A percentile compares a stretch with the other conserved stretches of the same genome.
Evolutionary conservation across 2,888 invertebrate species (phyloP).

Genomic region (Drosophila suboccidentalis): DNA sequence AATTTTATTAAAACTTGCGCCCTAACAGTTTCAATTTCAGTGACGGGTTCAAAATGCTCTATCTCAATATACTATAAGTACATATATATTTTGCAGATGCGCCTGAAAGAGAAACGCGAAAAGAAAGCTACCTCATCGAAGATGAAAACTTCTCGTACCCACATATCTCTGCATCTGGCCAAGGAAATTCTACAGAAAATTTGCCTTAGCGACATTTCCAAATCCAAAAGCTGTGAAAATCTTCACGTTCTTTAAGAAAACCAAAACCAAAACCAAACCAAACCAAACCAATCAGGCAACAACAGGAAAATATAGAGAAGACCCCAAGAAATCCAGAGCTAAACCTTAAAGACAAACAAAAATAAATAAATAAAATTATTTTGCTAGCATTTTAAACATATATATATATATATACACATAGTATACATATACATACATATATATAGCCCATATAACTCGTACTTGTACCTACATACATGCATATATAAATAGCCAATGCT

Average conservation of each 20-base stretch:
- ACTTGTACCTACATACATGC: constrained; percentile 16
- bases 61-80: not conserved
- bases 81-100: constrained; percentile 86
- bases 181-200: constrained; percentile 94
- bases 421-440: constrained; percentile 21
- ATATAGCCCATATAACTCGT: constrained; percentile 20
- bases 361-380: constrained; percentile 47
- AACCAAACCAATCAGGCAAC: constrained; percentile 6
- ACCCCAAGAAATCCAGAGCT: constrained; percentile 20
- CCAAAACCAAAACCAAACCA: constrained; percentile 7
- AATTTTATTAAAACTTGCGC: constrained; percentile 36
- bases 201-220: constrained; percentile 93
- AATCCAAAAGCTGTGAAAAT: constrained; percentile 95
- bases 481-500: constrained; percentile 56
- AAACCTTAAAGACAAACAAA: constrained; percentile 14
- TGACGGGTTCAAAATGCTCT: not conserved
- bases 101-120: constrained; percentile 91
- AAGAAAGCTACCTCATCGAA: constrained; percentile 90
- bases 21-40: not conserved
- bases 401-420: constrained; percentile 16
- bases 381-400: constrained; percentile 60
- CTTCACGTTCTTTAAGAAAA: constrained; percentile 90
- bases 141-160: constrained; percentile 92
- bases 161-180: constrained; percentile 92
- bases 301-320: constrained; percentile 2